These are phyloP conservation scores for Chaetogeoica ovagalla DNA, from an alignment of 2,888 invertebrate genomes.

Conservation along the genomic window DNA sequence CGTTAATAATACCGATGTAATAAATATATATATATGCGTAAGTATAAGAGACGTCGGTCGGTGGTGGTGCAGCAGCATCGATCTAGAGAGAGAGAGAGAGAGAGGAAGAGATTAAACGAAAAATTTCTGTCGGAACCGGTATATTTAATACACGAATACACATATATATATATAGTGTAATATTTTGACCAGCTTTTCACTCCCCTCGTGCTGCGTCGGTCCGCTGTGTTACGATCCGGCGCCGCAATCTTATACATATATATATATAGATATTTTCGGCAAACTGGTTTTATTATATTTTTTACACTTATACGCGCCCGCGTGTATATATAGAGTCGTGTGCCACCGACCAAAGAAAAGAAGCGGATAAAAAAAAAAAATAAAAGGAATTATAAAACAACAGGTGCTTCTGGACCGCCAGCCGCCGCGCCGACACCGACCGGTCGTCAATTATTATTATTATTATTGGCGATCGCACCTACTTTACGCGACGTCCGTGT, in stretches of 20 bases:
- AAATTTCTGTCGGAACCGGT: slow-evolving; percentile 30
- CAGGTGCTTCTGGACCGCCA: slow-evolving; percentile 50
- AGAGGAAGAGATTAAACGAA: slow-evolving; percentile 36
- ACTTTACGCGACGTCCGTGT: slow-evolving; percentile 43
- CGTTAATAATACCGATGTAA: slow-evolving; percentile 21
- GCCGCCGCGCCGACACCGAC: slow-evolving; percentile 24
- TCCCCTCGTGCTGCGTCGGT: slow-evolving; percentile 1
- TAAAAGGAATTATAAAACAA: slow-evolving; percentile 9
- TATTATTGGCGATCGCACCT: slow-evolving; percentile 51
- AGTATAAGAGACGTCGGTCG: background rate
- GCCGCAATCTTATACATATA: slow-evolving; percentile 20
- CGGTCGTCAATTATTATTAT: too few relatives aligned
- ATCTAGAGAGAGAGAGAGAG: too few relatives aligned
- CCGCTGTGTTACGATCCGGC: background rate
- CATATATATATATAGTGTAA: slow-evolving; percentile 5
- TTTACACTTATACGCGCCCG: slow-evolving; percentile 11
- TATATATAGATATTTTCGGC: slow-evolving; percentile 31
- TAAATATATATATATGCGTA: slow-evolving; percentile 8
- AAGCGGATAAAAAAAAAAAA: background rate
- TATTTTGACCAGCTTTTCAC: slow-evolving; percentile 51
- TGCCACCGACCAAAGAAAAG: slow-evolving; percentile 34
- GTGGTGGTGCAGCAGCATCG: too few relatives aligned
- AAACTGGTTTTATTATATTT: slow-evolving; percentile 45
- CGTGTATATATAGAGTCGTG: slow-evolving; percentile 9
- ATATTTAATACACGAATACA: background rate